A percentile compares a stretch with the other conserved stretches of the same genome.
Evolutionary conservation across 2,888 invertebrate species (phyloP).

Genomic region (Mimas tiliae): DNA sequence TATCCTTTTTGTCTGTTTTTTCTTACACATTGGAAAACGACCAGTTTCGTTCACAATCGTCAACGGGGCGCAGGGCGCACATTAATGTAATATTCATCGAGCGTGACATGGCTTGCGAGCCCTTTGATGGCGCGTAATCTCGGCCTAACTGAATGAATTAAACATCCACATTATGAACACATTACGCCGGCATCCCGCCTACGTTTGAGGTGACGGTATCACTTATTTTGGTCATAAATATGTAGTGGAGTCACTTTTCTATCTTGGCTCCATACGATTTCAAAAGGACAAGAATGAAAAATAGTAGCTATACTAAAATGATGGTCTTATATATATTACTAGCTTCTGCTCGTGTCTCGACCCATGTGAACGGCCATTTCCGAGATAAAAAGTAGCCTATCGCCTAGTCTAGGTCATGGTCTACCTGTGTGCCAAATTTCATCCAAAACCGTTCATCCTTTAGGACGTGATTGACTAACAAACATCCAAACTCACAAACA

Average conservation of each 20-base stretch:
- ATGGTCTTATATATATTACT: too few species aligned
- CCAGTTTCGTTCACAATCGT: not conserved
- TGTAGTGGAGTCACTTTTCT: not conserved
- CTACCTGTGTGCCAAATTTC: too few species aligned
- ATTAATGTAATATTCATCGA: conserved; percentile 59
- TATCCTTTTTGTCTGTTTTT: too few species aligned
- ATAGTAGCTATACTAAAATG: too few species aligned
- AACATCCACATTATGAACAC: conserved; percentile 47
- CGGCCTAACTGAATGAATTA: conserved; percentile 58
- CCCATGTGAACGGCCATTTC: too few species aligned
- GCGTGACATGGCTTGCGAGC: conserved; percentile 40
- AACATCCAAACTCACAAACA: too few species aligned
- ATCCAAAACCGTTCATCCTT: too few species aligned
- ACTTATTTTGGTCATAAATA: conserved; percentile 4
- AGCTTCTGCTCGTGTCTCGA: too few species aligned
- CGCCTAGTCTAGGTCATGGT: too few species aligned
- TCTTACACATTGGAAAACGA: not conserved
- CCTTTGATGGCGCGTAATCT: conserved; percentile 55
- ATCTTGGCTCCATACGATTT: not conserved
- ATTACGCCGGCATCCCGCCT: conserved; percentile 12
- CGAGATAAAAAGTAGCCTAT: too few species aligned
- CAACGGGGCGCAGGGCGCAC: conserved; percentile 26
- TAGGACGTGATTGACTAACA: too few species aligned
- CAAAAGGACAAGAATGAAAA: too few species aligned
- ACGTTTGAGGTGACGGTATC: conserved; percentile 7